A percentile compares a stretch with the other conserved stretches of the same genome.
These are phyloP conservation scores for Polyommatus icarus DNA, from an alignment of 2,888 invertebrate species.

Conservation along the genomic window DNA sequence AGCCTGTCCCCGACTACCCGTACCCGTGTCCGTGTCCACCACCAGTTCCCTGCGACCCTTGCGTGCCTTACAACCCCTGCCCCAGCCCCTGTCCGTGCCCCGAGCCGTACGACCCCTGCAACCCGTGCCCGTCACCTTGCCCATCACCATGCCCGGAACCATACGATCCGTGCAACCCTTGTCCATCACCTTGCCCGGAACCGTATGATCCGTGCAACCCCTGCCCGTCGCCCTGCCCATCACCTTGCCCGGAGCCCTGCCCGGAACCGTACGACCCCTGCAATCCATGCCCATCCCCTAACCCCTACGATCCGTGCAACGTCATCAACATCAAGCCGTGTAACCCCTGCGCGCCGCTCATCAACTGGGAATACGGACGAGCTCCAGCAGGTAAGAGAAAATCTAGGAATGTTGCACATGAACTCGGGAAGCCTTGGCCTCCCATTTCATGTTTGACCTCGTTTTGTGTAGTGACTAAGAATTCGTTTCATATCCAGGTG, in stretches of 20 bases:
- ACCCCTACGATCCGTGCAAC: conserved; percentile 37
- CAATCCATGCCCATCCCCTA: conserved; percentile 16
- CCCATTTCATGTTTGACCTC: not conserved
- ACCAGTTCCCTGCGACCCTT: conserved; percentile 32
- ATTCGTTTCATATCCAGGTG: conserved; percentile 47
- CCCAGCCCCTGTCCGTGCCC: not conserved
- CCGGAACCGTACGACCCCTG: conserved; percentile 39
- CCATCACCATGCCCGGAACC: conserved; percentile 2
- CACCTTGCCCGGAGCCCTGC: not conserved
- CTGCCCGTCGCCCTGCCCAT: not conserved
- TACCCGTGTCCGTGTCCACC: conserved; percentile 38
- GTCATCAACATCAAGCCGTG: conserved; percentile 38
- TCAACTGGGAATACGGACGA: conserved; percentile 5
- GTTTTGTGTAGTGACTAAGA: not conserved
- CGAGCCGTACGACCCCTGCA: conserved; percentile 43
- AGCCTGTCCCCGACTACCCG: conserved; percentile 52
- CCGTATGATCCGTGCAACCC: conserved; percentile 38
- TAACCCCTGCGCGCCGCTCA: conserved; percentile 24
- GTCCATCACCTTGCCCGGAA: not conserved
- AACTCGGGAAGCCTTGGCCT: not conserved
- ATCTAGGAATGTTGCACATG: not conserved
- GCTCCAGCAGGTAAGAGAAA: not conserved
- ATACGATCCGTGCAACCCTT: conserved; percentile 38
- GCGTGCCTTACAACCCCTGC: conserved; percentile 39
- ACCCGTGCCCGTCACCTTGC: conserved; percentile 37